Conservation (phyloP, 2,888 invertebrate species). For the Cataglyphis albicans region DNA sequence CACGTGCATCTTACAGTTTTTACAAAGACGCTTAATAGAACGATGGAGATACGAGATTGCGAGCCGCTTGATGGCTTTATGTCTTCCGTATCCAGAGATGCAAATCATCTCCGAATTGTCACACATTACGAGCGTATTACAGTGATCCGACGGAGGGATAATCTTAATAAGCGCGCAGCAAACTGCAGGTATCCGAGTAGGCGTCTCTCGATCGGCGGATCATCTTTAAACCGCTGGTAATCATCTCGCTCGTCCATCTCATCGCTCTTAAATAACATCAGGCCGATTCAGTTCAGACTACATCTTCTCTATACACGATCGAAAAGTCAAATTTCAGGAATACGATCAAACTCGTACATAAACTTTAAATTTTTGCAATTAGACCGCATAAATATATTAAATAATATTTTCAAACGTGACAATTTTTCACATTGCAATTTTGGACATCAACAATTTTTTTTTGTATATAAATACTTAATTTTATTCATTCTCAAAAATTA, state of each 20-base stretch:
- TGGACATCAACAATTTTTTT: neutral
- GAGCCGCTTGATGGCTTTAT: conserved; percentile 36
- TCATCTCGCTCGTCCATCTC: conserved; percentile 68
- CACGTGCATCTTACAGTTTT: conserved; percentile 50
- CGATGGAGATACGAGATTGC: conserved; percentile 33
- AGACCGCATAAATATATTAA: neutral
- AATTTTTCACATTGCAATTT: neutral
- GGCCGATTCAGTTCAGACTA: conserved; percentile 14
- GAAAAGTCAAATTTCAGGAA: conserved; percentile 9
- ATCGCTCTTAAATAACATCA: conserved; percentile 42
- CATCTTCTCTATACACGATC: neutral
- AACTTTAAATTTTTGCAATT: neutral
- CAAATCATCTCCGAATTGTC: conserved; percentile 73
- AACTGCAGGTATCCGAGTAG: conserved; percentile 69
- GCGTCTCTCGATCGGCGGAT: conserved; percentile 76
- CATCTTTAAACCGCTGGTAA: conserved; percentile 75
- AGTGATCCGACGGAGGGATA: conserved; percentile 72
- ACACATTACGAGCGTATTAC: conserved; percentile 75
- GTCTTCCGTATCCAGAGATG: conserved; percentile 69
- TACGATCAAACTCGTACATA: neutral
- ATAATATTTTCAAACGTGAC: neutral
- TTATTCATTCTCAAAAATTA: neutral
- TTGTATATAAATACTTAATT: neutral
- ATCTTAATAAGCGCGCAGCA: conserved; percentile 70
- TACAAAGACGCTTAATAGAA: conserved; percentile 48